Evolutionary conservation across 2,113 vertebrate genomes (phyloP), one percentile per base, ranked within the genome.

Genomic region (Bufo bufo): DNA sequence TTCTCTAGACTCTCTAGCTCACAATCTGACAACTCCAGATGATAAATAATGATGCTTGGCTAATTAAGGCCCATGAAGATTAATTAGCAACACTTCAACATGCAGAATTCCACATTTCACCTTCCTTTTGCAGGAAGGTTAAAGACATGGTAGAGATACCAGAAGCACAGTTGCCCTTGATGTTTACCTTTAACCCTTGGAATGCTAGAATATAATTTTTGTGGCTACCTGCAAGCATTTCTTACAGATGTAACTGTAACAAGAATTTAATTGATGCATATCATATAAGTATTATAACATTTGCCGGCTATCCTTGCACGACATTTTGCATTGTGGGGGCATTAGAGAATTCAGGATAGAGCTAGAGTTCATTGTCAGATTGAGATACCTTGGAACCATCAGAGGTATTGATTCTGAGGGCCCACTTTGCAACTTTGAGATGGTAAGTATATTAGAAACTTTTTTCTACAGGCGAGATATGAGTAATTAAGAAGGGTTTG

Each of bases 1-100:
- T 54, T 84, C 87, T 88, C 45, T 83, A 72, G 56, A 88, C 71
- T 82, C 78, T 17, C 10, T 74, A 63, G 79, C 80, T 88, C 71
- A 84, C 80, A 88, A 45, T 83, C 47, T 88, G 87, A 83, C 69
- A 83, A 61, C 71, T 65, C 81, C n/a, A 77, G 56, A 88, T 83
- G 66, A 88, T 88, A 84, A 88, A 82, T 88, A 83, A 88, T 45
- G 47, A 84, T 43, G 47, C 69, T 65, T 10, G 20, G 71, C 80
- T 82, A 88, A 88, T 88, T 88, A 88, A 88, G 72, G 87, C 80
- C 81, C 69, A 65, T 77, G 87, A 77, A 88, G 80, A 88, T 88
- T 88, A 88, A 88, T 88, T 88, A 88, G 71, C 80, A 45, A 23
- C 58, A 43, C 80, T 77, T 83, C 71, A 49, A 77, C 87, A 59